phyloP scores from a whole-genome alignment of 2,888 invertebrate species.

The Steinernema hermaphroditum region DNA sequence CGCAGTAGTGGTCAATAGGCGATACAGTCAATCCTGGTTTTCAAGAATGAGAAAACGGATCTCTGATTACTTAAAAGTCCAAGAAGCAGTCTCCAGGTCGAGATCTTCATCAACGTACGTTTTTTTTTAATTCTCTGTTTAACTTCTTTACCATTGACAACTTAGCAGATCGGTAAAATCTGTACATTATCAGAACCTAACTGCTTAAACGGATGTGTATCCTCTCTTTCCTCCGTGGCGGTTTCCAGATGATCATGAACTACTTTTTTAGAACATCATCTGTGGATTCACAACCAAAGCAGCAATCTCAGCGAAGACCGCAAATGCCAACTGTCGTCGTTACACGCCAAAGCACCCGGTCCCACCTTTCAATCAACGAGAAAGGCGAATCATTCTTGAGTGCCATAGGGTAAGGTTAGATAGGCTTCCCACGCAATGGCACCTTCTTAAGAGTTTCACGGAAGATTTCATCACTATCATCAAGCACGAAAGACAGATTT shows the following conservation, averaged over 20 bases:
- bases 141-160: too few species aligned
- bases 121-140: too few species aligned
- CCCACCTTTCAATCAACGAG: constrained; percentile 10
- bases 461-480: constrained; percentile 54
- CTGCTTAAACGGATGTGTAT: too few species aligned
- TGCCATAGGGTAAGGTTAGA: constrained; percentile 2
- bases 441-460: constrained; percentile 45
- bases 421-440: neutral
- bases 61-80: neutral
- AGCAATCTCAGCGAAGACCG: neutral
- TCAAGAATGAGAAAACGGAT: neutral
- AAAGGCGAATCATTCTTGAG: constrained; percentile 32
- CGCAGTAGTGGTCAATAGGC: neutral
- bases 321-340: neutral
- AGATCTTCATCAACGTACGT: constrained; percentile 20
- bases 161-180: too few species aligned
- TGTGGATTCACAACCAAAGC: neutral
- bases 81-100: neutral
- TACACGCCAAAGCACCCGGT: constrained; percentile 6
- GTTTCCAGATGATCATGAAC: too few species aligned
- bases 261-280: constrained; percentile 18
- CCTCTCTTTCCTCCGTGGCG: too few species aligned
- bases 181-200: too few species aligned
- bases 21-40: constrained; percentile 10
- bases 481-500: constrained; percentile 42